Percentiles rank a stretch among this genome's conserved stretches.
phyloP scores from a whole-genome alignment of 2,113 vertebrate genomes.

The Rhabdomys dilectus region DNA sequence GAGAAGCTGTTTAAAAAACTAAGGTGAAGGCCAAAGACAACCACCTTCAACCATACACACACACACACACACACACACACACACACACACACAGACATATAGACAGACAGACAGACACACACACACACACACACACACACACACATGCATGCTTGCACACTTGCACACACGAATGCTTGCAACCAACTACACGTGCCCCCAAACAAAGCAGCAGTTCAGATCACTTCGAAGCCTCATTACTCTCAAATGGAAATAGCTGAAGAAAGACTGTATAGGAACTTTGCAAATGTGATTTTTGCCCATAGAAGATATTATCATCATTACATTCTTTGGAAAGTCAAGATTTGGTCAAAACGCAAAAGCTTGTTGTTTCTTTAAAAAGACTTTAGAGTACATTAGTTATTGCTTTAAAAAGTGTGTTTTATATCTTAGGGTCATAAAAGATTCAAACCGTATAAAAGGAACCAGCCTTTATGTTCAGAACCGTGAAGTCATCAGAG shows the following conservation, averaged over 20 bases:
- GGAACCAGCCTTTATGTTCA: conserved; percentile 77
- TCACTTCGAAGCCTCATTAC: not conserved
- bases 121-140: not conserved
- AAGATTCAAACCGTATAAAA: conserved; percentile 78
- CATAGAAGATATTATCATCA: not conserved
- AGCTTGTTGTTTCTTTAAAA: not conserved
- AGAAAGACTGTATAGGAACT: not conserved
- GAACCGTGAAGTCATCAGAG: conserved; percentile 84
- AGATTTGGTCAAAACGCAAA: conserved; percentile 32
- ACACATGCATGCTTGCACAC: not conserved
- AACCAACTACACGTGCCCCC: not conserved
- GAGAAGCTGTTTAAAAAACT: not conserved
- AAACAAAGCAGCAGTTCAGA: not conserved
- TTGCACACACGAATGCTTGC: no score
- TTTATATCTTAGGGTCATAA: conserved; percentile 80
- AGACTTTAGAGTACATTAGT: conserved; percentile 71
- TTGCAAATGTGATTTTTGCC: not conserved
- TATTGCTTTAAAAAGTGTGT: conserved; percentile 77
- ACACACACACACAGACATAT: accelerated
- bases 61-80: not conserved
- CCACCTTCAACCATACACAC: not conserved
- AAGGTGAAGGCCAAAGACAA: not conserved
- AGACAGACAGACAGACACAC: not conserved
- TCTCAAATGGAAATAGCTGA: conserved; percentile 21
- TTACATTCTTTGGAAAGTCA: conserved; percentile 10